Base-by-base conservation (phyloP, 2,888 invertebrate genomes). In the Cephus rjabovi region DNA sequence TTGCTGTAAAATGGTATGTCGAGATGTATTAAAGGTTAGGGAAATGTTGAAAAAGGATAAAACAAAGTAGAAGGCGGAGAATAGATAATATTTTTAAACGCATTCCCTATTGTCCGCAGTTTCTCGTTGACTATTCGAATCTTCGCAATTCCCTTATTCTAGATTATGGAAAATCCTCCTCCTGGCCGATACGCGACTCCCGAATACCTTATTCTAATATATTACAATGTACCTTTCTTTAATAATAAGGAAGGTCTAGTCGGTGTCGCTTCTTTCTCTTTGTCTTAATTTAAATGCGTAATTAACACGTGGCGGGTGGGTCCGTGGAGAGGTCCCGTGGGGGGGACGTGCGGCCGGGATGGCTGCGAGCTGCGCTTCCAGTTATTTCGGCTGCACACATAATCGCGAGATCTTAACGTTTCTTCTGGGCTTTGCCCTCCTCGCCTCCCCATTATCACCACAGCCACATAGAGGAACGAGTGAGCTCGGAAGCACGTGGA, bases 191-290 rank as follows among this genome's bases (percentile, higher is more conserved):
- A 73, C 76, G 69, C 40, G 23, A 56, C 23, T 56, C 40, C 9
- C 40, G 23, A 74, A 74, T 73, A 73, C 56, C 78, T 76, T 81
- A 87, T 79, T 80, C 86, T 87, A 88, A 79, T 86, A 87, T 87
- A 82, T 88, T 88, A 87, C 88, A 88, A 83, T 85, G 82, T 81
- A 85, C 86, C 82, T 80, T 75, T 83, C 80, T 79, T 77, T 77
- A 76, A 79, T 81, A 81, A 83, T 79, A 81, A 81, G 75, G 78
- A 76, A 75, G 76, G 74, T 77, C 76, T 77, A 77, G 79, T 80
- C 79, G 73, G 40, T 78, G 79, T 79, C 79, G 76, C 76, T 76
- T 79, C 78, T 75, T 79, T 76, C 74, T 76, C 40, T 75, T 76
- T 75, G 77, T 70, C 78, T 31, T 69, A 81, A 78, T 77, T 79